A percentile compares a stretch with the other conserved stretches of the same genome.
phyloP scores from a whole-genome alignment of 2,888 invertebrate genomes.

The Heliconius erato region DNA sequence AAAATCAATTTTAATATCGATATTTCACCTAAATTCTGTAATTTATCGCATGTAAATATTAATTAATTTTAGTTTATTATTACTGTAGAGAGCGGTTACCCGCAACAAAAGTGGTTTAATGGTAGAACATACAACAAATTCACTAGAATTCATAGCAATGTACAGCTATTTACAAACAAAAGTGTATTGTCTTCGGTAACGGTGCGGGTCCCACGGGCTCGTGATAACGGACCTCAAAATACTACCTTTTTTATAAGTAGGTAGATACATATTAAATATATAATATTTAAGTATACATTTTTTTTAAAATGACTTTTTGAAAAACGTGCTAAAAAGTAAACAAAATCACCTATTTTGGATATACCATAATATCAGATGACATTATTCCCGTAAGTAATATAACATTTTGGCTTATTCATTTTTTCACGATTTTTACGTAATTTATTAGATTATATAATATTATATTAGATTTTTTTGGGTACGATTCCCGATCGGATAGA shows the following conservation, averaged over 20 bases:
- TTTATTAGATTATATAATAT: no score
- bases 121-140: slow-evolving; percentile 31
- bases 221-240: slow-evolving; percentile 47
- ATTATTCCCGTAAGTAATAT: no score
- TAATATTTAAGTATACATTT: not conserved
- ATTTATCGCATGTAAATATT: not conserved
- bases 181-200: slow-evolving; percentile 48
- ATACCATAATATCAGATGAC: not conserved
- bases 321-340: no score
- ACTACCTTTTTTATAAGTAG: not conserved
- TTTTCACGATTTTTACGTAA: no score
- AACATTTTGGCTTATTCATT: no score
- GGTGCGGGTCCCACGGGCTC: slow-evolving; percentile 50
- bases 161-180: slow-evolving; percentile 48
- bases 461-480: not conserved
- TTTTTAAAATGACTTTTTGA: no score
- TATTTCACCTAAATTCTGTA: no score
- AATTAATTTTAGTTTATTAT: not conserved
- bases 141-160: slow-evolving; percentile 40
- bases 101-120: slow-evolving; percentile 19
- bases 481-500: not conserved
- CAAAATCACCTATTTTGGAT: not conserved
- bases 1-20: no score
- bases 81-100: not conserved
- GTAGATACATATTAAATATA: not conserved